Evolutionary conservation across 2,797 vertebrate species (phyloP).

Genomic region (Acanthis flammea): DNA sequence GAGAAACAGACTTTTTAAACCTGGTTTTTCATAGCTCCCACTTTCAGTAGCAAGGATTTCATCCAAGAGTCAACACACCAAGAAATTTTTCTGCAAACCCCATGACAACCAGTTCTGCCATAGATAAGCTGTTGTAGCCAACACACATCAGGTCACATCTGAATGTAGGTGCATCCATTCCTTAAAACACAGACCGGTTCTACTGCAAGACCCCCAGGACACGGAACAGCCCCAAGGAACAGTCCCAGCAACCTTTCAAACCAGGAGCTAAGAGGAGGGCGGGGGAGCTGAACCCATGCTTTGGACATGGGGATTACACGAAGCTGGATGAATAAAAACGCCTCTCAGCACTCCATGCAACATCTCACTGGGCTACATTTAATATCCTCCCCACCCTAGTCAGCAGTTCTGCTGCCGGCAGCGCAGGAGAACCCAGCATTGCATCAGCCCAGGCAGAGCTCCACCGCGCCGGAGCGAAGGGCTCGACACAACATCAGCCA

Average conservation of each 20-base stretch:
- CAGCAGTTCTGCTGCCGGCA: not conserved
- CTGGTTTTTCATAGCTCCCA: rapidly evolving
- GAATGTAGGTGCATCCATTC: rapidly evolving
- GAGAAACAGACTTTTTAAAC: not conserved
- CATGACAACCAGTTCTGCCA: not conserved
- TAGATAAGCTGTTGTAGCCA: not conserved
- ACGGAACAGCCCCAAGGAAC: rapidly evolving
- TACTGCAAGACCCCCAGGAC: not conserved
- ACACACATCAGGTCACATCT: rapidly evolving
- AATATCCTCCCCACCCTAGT: not conserved
- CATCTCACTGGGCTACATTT: not conserved
- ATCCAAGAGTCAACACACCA: not conserved
- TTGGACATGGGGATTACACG: not conserved
- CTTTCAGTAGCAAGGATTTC: rapidly evolving
- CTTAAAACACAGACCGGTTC: not conserved
- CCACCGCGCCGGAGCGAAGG: rapidly evolving
- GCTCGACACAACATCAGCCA: not conserved
- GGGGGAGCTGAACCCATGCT: rapidly evolving
- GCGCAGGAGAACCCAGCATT: not conserved
- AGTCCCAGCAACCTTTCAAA: not conserved
- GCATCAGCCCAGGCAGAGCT: not conserved
- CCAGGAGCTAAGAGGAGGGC: rapidly evolving
- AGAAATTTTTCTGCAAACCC: not conserved
- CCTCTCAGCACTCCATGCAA: not conserved
- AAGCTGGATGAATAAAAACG: not conserved